Evolutionary conservation across 2,113 vertebrate species (phyloP).

Genomic region (Syngnathus typhle): DNA sequence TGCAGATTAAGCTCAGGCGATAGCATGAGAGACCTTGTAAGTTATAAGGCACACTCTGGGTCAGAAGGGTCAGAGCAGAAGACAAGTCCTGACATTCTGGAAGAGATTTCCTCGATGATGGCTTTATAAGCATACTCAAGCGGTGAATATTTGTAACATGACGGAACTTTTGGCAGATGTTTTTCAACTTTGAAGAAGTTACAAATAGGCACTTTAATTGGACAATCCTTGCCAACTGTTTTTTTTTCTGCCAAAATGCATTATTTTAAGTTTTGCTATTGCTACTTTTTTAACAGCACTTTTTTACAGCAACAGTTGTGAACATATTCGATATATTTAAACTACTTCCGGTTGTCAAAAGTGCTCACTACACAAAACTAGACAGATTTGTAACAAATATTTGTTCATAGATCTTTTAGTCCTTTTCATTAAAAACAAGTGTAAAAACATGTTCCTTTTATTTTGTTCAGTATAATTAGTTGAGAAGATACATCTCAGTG

Average conservation of each 20-base stretch:
- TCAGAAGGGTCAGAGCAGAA: slow-evolving; percentile 30
- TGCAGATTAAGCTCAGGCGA: slow-evolving; percentile 27
- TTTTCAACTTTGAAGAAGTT: neutral
- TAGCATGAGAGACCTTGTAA: slow-evolving; percentile 43
- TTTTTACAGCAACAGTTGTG: neutral
- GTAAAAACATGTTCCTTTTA: no score
- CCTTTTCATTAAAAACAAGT: no score
- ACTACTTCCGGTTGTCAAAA: neutral
- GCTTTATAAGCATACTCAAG: slow-evolving; percentile 21
- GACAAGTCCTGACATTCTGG: slow-evolving; percentile 13
- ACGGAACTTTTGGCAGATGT: neutral
- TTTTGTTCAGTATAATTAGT: no score
- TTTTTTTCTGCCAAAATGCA: neutral
- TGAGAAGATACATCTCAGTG: no score
- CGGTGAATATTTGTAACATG: slow-evolving; percentile 34
- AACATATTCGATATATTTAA: neutral
- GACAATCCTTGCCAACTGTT: neutral
- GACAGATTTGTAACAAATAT: neutral
- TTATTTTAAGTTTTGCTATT: neutral
- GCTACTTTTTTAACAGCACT: neutral
- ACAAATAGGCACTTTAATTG: neutral
- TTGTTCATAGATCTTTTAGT: no score
- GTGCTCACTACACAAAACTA: neutral
- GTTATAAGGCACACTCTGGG: slow-evolving; percentile 36
- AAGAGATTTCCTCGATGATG: slow-evolving; percentile 31